These are phyloP conservation scores for Gobiocypris rarus DNA, from an alignment of 2,113 vertebrate genomes.

Conservation along the genomic window DNA sequence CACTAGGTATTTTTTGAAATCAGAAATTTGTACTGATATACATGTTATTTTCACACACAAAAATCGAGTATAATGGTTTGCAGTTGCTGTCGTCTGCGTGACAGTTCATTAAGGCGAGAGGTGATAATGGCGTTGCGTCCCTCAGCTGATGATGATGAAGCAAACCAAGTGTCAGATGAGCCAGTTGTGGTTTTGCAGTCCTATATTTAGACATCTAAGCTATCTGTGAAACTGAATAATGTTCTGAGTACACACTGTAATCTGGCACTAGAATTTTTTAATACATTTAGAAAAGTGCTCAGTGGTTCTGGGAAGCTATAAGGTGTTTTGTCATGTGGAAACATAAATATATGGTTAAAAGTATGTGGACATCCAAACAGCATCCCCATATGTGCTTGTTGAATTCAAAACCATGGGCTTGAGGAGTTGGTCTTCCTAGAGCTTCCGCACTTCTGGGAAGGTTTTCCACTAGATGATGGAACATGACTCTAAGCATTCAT, in stretches of 20 bases:
- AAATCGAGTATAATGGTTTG: not conserved
- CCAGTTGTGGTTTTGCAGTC: slow-evolving; percentile 47
- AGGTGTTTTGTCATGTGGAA: not conserved
- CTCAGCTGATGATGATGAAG: slow-evolving; percentile 37
- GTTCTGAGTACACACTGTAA: slow-evolving; percentile 55
- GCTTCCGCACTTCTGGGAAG: not conserved
- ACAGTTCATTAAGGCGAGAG: slow-evolving; percentile 6
- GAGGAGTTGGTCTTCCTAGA: not conserved
- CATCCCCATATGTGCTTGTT: slow-evolving; percentile 2
- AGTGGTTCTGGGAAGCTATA: not conserved
- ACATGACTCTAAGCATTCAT: not conserved
- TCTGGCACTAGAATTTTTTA: slow-evolving; percentile 50
- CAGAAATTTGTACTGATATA: not conserved
- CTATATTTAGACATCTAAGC: slow-evolving; percentile 57
- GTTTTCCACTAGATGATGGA: not conserved
- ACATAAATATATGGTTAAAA: not conserved
- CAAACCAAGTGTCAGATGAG: slow-evolving; percentile 45
- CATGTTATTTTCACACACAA: not conserved
- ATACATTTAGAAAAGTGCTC: slow-evolving; percentile 37
- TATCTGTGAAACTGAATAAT: slow-evolving; percentile 62
- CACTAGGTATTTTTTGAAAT: not conserved
- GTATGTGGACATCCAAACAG: not conserved
- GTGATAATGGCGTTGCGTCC: slow-evolving; percentile 6
- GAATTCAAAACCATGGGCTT: not conserved
- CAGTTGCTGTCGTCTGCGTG: not conserved